Percentiles rank a stretch among this genome's conserved stretches.
These are phyloP conservation scores for Akabosia matsudoensis DNA, from an alignment of 1,140 invertebrate genomes.

Conservation along the genomic window DNA sequence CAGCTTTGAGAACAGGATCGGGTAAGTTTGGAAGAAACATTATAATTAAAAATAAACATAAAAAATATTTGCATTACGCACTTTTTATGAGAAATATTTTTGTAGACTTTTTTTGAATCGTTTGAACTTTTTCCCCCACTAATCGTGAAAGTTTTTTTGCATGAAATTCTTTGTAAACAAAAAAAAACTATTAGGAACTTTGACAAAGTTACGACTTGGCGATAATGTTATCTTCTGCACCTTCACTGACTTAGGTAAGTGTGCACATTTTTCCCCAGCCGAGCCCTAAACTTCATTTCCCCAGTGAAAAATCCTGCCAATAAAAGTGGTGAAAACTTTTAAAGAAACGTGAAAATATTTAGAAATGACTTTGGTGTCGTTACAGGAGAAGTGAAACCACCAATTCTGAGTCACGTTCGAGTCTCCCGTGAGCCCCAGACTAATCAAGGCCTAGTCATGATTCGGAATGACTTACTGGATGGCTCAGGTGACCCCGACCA, in stretches of 20 bases:
- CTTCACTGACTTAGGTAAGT: not conserved
- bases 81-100: not conserved
- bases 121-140: no score
- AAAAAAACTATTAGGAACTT: not conserved
- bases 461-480: not conserved
- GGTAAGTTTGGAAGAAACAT: not conserved
- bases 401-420: slow-evolving; percentile 26
- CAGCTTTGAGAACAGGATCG: slow-evolving; percentile 5
- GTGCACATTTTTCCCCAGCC: no score
- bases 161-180: not conserved
- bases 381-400: slow-evolving; percentile 32
- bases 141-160: not conserved
- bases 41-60: not conserved
- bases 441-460: not conserved
- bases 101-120: not conserved
- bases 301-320: not conserved
- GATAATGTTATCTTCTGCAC: slow-evolving; percentile 22
- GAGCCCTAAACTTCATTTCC: no score
- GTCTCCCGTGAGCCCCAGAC: slow-evolving; percentile 28
- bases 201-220: slow-evolving; percentile 4
- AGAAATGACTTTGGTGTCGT: no score
- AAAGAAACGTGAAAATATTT: no score
- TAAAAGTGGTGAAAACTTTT: not conserved
- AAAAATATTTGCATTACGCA: not conserved
- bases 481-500: no score